Conservation (phyloP, 2,113 vertebrate genomes). For the Ahaetulla prasina region DNA sequence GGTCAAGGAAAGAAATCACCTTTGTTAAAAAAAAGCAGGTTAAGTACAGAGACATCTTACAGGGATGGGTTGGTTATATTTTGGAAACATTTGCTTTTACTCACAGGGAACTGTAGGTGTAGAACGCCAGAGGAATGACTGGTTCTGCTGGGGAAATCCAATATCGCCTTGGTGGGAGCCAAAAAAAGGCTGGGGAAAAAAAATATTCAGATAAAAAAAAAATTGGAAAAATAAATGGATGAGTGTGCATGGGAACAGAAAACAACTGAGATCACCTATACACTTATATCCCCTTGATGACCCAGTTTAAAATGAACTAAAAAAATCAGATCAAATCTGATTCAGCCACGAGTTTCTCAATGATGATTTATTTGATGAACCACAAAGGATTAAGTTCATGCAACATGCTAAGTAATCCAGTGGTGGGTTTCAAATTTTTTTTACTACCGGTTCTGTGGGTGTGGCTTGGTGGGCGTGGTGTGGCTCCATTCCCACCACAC, state of each 20-base stretch:
- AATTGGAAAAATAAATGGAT: neutral
- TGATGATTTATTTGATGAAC: neutral
- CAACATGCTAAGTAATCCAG: neutral
- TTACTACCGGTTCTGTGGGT: too few species aligned
- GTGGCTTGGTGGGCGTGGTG: too few species aligned
- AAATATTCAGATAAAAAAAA: neutral
- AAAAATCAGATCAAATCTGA: neutral
- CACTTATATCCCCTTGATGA: neutral
- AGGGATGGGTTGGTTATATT: neutral
- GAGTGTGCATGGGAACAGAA: neutral
- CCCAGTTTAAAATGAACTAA: neutral
- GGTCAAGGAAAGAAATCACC: neutral
- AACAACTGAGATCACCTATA: neutral
- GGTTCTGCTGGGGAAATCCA: neutral
- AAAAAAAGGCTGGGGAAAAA: neutral
- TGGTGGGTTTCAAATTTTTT: too few species aligned
- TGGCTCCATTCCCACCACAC: too few species aligned
- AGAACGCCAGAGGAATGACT: neutral
- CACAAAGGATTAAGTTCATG: neutral
- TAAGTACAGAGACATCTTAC: neutral
- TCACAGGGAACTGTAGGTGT: neutral
- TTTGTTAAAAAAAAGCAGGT: neutral
- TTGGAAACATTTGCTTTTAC: neutral
- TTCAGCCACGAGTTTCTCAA: neutral
- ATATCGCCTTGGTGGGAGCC: neutral